Evolutionary conservation across 2,113 vertebrate species (phyloP).

Genomic region (Takifugu flavidus): DNA sequence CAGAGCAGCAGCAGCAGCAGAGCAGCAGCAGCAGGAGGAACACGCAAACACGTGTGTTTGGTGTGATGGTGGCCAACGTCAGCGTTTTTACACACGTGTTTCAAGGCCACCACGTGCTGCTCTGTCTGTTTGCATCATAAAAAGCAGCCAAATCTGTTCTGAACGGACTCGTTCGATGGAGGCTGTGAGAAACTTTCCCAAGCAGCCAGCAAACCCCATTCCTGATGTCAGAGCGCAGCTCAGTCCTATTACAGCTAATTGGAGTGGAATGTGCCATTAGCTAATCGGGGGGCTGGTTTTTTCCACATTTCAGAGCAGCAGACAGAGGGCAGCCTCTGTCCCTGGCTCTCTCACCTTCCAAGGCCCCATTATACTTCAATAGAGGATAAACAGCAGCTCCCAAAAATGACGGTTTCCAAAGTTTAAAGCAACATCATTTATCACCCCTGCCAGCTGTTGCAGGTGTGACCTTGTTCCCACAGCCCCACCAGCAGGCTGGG

Average conservation of each 20-base stretch:
- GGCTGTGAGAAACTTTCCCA: constrained; percentile 53
- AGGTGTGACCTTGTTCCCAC: constrained; percentile 80
- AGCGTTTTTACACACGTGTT: neutral
- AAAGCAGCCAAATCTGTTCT: neutral
- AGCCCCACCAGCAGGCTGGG: constrained; percentile 37
- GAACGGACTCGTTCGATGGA: constrained; percentile 21
- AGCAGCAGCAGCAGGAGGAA: constrained; percentile 10
- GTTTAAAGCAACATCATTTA: constrained; percentile 85
- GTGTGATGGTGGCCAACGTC: neutral
- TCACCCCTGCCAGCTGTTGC: constrained; percentile 72
- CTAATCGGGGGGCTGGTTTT: constrained; percentile 74
- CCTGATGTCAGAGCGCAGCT: constrained; percentile 73
- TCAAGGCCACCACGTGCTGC: neutral
- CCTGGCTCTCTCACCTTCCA: constrained; percentile 68
- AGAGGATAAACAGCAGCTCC: constrained; percentile 74
- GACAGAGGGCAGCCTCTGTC: constrained; percentile 73
- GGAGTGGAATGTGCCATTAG: constrained; percentile 78
- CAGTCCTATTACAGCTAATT: constrained; percentile 78
- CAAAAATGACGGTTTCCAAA: constrained; percentile 73
- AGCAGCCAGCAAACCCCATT: constrained; percentile 62
- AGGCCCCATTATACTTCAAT: constrained; percentile 73
- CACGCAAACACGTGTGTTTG: neutral
- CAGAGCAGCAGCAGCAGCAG: neutral
- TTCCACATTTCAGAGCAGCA: constrained; percentile 74
- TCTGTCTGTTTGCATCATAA: neutral